phyloP scores from a whole-genome alignment of 2,797 vertebrate species.

The Lutjanus argentimaculatus region DNA sequence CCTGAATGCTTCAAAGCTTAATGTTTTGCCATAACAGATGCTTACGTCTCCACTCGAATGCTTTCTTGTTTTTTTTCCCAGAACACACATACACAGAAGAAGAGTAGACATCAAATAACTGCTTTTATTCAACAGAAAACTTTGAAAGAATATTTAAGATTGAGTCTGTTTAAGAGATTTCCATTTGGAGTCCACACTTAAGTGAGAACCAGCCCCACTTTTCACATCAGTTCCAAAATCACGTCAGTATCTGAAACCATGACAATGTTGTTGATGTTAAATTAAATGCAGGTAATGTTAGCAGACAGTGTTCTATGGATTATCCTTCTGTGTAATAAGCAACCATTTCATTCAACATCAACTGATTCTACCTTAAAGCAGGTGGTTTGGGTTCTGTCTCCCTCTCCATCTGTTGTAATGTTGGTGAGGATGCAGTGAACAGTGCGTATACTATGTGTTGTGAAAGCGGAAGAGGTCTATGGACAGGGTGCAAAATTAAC shows the following conservation, averaged over 20 bases:
- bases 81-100: neutral
- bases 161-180: neutral
- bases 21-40: constrained; percentile 31
- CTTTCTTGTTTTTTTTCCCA: neutral
- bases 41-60: constrained; percentile 5
- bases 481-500: no score
- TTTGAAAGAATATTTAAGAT: neutral
- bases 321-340: neutral
- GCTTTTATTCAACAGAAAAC: constrained; percentile 1
- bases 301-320: neutral
- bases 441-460: neutral
- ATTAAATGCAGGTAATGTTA: neutral
- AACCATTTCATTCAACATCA: neutral
- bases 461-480: neutral
- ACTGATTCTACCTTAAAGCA: no score
- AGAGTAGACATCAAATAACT: neutral
- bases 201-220: no score
- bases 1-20: constrained; percentile 24
- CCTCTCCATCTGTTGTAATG: neutral
- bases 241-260: neutral
- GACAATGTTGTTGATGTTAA: neutral
- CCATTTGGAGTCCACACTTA: neutral
- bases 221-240: neutral
- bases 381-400: neutral
- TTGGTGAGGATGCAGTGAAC: neutral